Base-by-base conservation (phyloP, 2,113 vertebrate genomes). In the Elaphurus davidianus region DNA sequence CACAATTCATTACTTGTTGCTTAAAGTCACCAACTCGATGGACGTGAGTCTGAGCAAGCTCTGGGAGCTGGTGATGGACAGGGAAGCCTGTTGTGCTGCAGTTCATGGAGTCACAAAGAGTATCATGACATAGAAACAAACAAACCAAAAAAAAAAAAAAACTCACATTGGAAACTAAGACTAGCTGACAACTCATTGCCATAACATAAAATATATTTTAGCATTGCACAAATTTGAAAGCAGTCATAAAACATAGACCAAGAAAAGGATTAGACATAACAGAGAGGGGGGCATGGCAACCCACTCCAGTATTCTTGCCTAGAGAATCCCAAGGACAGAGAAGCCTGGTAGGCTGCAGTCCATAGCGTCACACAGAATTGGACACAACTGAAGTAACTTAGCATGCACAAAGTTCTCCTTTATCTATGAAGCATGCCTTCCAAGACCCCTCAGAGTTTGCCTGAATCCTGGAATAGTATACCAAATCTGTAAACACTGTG, bases 201-300 rank as follows among this genome's bases (percentile, higher is more conserved):
- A 74, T 33, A 84, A 52, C 2, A 55, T 71, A 28, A 36, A 45
- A 90, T 23, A 78, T 76, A 81, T 67, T 93, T 95, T 91, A 45
- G 21, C 16, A 52, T 16, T 55, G 15, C 28, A 88, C 14, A 52
- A 62, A 45, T 64, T 90, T 90, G 60, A 86, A 96, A 89, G 21
- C 19, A 64, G 28, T 57, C 40, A 59, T 87, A 30, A 96, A 9
- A 90, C 7, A 36, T 3, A 92, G 71, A 67, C 54, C 74, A 36
- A 60, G 16, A 3, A 33, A 84, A 47, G 64, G 23, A 54, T 52
- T n/a, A 45, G 28, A 71, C 13, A 43, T 30, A n/a, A 36, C 17
- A 36, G 64, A 67, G 4, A 1, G 4, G 4, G 4, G 4, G 33
- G 9, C n/a, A 71, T 0, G 1, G n/a, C n/a, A 71, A 36, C 15